A percentile compares a stretch with the other conserved stretches of the same genome.
phyloP scores from a whole-genome alignment of 2,113 vertebrate species.

The Grus americana region DNA sequence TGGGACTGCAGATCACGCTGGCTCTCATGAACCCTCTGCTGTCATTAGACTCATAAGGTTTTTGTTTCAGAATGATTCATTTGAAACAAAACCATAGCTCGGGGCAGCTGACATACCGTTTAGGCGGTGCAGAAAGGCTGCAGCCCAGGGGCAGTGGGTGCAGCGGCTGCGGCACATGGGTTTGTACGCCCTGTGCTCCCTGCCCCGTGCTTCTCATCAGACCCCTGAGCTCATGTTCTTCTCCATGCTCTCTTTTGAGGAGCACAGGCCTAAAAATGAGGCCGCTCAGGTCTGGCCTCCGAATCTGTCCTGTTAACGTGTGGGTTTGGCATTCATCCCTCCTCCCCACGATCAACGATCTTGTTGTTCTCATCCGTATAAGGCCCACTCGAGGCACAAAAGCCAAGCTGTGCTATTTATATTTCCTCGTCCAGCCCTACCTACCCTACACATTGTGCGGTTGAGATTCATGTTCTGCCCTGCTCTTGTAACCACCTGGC shows the following conservation, averaged over 20 bases:
- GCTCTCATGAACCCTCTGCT: not conserved
- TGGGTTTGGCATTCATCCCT: not conserved
- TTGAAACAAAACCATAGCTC: not conserved
- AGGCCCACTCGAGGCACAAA: constrained; percentile 41
- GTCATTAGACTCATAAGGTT: not conserved
- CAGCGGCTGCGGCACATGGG: accelerated
- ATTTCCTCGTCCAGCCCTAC: not conserved
- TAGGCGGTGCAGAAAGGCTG: not conserved
- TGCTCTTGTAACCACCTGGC: not conserved
- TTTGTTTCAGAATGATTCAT: not conserved
- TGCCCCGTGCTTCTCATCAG: not conserved
- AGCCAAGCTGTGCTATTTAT: constrained; percentile 50
- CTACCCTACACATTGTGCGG: not conserved
- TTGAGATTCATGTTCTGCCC: not conserved
- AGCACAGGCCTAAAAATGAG: not conserved
- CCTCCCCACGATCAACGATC: not conserved
- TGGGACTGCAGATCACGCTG: accelerated
- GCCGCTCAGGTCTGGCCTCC: not conserved
- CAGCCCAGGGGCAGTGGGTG: not conserved
- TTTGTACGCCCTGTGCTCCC: not conserved
- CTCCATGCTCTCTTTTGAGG: not conserved
- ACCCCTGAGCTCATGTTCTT: not conserved
- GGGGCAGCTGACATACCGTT: not conserved
- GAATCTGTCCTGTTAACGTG: accelerated
- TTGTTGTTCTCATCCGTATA: not conserved